A percentile compares a stretch with the other conserved stretches of the same genome.
phyloP scores from a whole-genome alignment of 2,797 vertebrate species.

The Catostomus latipinnis region DNA sequence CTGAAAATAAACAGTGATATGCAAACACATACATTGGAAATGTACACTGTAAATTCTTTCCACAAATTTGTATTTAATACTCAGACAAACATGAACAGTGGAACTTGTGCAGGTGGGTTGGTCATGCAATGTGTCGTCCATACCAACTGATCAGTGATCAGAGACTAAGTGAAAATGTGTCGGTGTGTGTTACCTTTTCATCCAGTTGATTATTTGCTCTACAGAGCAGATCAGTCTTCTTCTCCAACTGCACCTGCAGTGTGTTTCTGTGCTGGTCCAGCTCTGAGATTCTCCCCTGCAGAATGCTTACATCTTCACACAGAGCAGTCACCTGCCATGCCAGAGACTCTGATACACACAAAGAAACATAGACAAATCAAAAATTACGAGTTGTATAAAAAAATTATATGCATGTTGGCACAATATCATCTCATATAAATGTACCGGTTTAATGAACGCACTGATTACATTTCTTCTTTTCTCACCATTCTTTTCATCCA shows the following conservation, averaged over 20 bases:
- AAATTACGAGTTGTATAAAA: not conserved
- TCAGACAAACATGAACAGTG: not conserved
- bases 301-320: slow-evolving; percentile 73
- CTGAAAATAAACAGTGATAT: slow-evolving; percentile 70
- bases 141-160: not conserved
- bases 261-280: slow-evolving; percentile 74
- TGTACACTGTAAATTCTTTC: not conserved
- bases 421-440: too few relatives aligned
- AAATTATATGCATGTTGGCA: too few relatives aligned
- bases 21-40: not conserved
- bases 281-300: slow-evolving; percentile 72
- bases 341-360: slow-evolving; percentile 55
- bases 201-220: slow-evolving; percentile 69
- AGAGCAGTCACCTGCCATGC: slow-evolving; percentile 65
- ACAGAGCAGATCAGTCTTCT: slow-evolving; percentile 73
- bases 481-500: slow-evolving; percentile 80
- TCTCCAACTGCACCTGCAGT: slow-evolving; percentile 76
- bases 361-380: not conserved
- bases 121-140: not conserved
- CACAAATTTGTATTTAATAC: too few relatives aligned
- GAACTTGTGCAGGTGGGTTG: not conserved
- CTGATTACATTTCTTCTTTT: slow-evolving; percentile 8
- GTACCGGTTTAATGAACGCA: not conserved
- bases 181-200: slow-evolving; percentile 55
- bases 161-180: not conserved